Evolutionary conservation across 2,113 vertebrate species (phyloP), one percentile per base, ranked within the genome.

Genomic region (Onychostruthus taczanowskii): DNA sequence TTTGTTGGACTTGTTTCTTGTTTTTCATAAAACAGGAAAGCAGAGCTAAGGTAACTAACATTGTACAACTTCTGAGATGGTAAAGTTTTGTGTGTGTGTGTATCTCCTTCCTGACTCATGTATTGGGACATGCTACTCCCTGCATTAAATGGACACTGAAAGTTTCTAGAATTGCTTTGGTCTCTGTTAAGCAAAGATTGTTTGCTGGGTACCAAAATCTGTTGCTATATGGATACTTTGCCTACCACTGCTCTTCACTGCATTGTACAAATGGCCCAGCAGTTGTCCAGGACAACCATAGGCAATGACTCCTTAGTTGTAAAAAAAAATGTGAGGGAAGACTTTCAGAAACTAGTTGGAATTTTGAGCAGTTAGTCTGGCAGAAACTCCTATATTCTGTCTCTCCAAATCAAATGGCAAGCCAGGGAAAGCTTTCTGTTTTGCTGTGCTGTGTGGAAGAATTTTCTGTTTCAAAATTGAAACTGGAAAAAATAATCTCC

Each of bases 401-500:
- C 46, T 86, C 46, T 69, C 55, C 33, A 50, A 86, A 69, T 91
- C 37, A 37, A 84, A 49, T 24, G 10, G 43, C 16, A 66, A 89
- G 61, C n/a, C 72, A 84, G 23, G 1, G 4, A 89, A 89, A 70
- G 52, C 50, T 81, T 94, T 85, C 28, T 55, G 16, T 74, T 91
- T 62, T 84, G 41, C 53, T 68, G 30, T 89, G 53, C 55, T 89
- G 11, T 73, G 59, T 89, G 26, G 63, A 64, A 90, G 68, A 74
- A 72, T 85, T 69, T 53, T 84, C 41, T 20, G 16, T 93, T 95
- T 69, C 68, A 90, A 43, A 91, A 53, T 7, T 59, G 41, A 76
- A 95, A 77, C 43, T 89, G 61, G 37, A 74, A 92, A 83, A 43
- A 35, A 28, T 73, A 28, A 93, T 70, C 20, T 88, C 50, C 16